These are phyloP conservation scores for Argyresthia goedartella DNA, from an alignment of 2,888 invertebrate species.

Conservation along the genomic window DNA sequence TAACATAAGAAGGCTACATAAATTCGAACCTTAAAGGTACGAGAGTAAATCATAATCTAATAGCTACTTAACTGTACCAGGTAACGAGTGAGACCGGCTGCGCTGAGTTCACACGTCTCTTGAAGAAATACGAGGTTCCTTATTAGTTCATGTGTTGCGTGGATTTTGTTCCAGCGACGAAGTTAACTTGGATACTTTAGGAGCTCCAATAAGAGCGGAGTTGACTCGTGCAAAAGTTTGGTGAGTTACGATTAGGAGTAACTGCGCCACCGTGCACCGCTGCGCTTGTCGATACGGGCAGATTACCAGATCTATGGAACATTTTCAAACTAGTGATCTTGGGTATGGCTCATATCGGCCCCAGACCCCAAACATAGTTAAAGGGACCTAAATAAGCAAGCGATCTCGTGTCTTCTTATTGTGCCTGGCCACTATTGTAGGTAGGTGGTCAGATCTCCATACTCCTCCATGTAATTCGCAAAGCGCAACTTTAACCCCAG, in stretches of 20 bases:
- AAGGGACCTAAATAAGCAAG: neutral
- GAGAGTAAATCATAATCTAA: slow-evolving; percentile 7
- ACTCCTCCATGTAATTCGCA: too few species aligned
- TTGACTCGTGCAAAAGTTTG: neutral
- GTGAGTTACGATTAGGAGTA: neutral
- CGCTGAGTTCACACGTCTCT: slow-evolving; percentile 37
- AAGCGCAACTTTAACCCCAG: too few species aligned
- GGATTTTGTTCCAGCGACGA: slow-evolving; percentile 12
- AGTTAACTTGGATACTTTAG: slow-evolving; percentile 26
- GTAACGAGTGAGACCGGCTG: slow-evolving; percentile 41
- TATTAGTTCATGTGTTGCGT: slow-evolving; percentile 37
- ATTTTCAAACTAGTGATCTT: neutral
- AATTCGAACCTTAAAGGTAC: slow-evolving; percentile 1
- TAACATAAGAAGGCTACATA: neutral
- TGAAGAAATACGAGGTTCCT: slow-evolving; percentile 42
- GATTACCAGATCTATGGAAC: neutral
- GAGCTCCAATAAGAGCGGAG: slow-evolving; percentile 17
- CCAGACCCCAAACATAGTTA: too few species aligned
- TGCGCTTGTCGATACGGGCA: too few species aligned
- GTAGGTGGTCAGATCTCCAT: too few species aligned
- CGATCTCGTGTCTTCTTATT: neutral
- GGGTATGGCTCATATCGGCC: too few species aligned
- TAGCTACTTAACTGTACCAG: slow-evolving; percentile 18
- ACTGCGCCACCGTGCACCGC: too few species aligned
- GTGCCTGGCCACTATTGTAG: neutral